Base-by-base conservation (phyloP, 2,113 vertebrate genomes). In the Plecotus auritus region DNA sequence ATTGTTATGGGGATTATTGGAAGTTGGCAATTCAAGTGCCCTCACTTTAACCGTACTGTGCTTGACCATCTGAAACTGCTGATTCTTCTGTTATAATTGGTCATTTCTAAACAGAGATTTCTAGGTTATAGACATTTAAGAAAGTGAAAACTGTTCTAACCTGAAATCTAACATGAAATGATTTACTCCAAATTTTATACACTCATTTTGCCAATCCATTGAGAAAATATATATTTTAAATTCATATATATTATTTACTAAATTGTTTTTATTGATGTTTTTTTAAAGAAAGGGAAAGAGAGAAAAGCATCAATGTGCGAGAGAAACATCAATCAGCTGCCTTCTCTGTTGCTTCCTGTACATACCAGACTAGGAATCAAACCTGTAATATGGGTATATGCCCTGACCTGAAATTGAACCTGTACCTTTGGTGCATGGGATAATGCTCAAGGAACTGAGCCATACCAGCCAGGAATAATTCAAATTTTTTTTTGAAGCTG, bases 101-200 rank as follows among this genome's bases (percentile, higher is more conserved):
- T 51, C 35, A 83, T 84, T 90, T 95, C 86, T 74, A 69, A 72
- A 86, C 7, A 80, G 20, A 3, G 11, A 37, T 83, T 88, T 90
- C 47, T 0, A 86, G 45, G 30, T 54, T 35, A 72, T n/a, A 2
- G 13, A 40, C 9, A 74, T 12, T 69, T 61, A 42, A 49, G 40
- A 67, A 93, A 93, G 20, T 84, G 23, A 70, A 95, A 96, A 83
- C 26, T n/a, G n/a, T 69, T 82, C 13, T 66, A 93, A 86, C 47
- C 42, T 70, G 56, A 94, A 94, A 69, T 78, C 17, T n/a, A 83
- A 77, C 69, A 6, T 64, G 59, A 87, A 95, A 22, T 42, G 6
- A 56, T 90, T 88, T 77, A 78, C 4, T 83, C 8, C 49, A 93
- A 81, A 85, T 92, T 90, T 81, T 9, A 64, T 37, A 59, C 28